These are phyloP conservation scores for Fulmarus glacialis DNA, from an alignment of 2,113 vertebrate genomes.

Conservation along the genomic window DNA sequence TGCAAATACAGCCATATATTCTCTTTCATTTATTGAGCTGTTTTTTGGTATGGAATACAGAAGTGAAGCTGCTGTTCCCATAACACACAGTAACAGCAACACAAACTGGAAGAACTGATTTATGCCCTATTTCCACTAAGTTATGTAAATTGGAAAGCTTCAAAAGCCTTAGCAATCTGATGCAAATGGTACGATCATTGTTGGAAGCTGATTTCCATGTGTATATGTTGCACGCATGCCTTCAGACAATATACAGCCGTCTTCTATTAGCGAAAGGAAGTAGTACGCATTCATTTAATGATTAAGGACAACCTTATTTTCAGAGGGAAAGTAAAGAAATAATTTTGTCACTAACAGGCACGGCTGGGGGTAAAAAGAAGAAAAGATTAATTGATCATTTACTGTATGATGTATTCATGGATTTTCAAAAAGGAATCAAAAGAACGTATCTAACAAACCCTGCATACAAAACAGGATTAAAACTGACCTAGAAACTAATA, in stretches of 20 bases:
- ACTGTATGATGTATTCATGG: not conserved
- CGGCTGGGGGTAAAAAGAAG: not conserved
- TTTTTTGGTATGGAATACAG: not conserved
- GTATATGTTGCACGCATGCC: not conserved
- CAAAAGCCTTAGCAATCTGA: not conserved
- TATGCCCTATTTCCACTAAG: not conserved
- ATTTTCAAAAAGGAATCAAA: constrained; percentile 3
- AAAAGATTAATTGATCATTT: not conserved
- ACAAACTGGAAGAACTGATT: not conserved
- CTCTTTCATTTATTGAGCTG: not conserved
- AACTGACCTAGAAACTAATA: not conserved
- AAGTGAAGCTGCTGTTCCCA: not conserved
- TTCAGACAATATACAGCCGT: not conserved
- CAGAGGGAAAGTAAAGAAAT: not conserved
- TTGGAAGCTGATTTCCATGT: not conserved
- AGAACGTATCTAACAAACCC: not conserved
- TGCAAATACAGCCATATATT: not conserved
- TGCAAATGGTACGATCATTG: not conserved
- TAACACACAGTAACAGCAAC: not conserved
- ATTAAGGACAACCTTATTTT: not conserved
- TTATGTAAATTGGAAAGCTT: constrained; percentile 24
- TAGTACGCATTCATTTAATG: not conserved
- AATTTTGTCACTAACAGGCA: not conserved
- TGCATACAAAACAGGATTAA: not conserved
- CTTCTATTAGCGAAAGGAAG: not conserved